These are phyloP conservation scores for Xenopus tropicalis DNA, from an alignment of 2,113 vertebrate species.

Conservation along the genomic window UCB_Xtro_10.0 CM004444.2:6953501-6954000, in stretches of 20 bases:
- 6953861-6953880: too few species aligned
- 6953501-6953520: not conserved
- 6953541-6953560: conserved; percentile 19
- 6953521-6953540: not conserved
- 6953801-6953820: conserved; percentile 35
- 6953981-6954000: too few species aligned
- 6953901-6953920: too few species aligned
- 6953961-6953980: too few species aligned
- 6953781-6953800: conserved; percentile 31
- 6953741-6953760: conserved; percentile 48
- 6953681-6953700: conserved; percentile 71
- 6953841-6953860: conserved; percentile 56
- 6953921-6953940: too few species aligned
- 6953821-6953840: conserved; percentile 71
- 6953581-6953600: conserved; percentile 64
- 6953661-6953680: conserved; percentile 58
- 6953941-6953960: too few species aligned
- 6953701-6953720: conserved; percentile 68
- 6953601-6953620: conserved; percentile 85
- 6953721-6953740: conserved; percentile 65
- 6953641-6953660: conserved; percentile 69
- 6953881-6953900: too few species aligned
- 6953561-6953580: conserved; percentile 57
- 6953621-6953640: conserved; percentile 87
- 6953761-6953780: conserved; percentile 69